A percentile compares a stretch with the other conserved stretches of the same genome.
These are phyloP conservation scores for Poicephalus gulielmi DNA, from an alignment of 2,113 vertebrate genomes.

Conservation along the genomic window DNA sequence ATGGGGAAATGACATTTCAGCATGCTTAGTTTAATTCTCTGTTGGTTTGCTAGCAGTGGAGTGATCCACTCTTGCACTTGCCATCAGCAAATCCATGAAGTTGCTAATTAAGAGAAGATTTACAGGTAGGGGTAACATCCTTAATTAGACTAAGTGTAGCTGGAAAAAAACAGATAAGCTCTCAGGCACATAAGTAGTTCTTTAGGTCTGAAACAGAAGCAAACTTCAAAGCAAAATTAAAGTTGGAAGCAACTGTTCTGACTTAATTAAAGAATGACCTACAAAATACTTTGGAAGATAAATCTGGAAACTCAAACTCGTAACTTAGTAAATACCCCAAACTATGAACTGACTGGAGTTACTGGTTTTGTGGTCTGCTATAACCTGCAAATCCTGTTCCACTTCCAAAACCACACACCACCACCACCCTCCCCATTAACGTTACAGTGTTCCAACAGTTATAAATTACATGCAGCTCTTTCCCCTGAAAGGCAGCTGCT, in stretches of 20 bases:
- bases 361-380: background rate
- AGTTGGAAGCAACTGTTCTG: slow-evolving; percentile 37
- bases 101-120: slow-evolving; percentile 63
- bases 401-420: background rate
- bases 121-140: slow-evolving; percentile 53
- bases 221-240: slow-evolving; percentile 62
- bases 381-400: background rate
- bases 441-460: background rate
- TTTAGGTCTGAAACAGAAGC: slow-evolving; percentile 35
- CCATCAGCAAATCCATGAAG: slow-evolving; percentile 53
- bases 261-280: slow-evolving; percentile 62
- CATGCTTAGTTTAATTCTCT: slow-evolving; percentile 13
- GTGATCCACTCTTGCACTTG: slow-evolving; percentile 39
- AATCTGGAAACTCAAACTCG: background rate
- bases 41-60: background rate
- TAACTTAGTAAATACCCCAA: background rate
- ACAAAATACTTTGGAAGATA: slow-evolving; percentile 20
- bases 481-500: background rate
- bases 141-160: slow-evolving; percentile 54
- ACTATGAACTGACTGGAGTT: background rate
- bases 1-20: slow-evolving; percentile 22
- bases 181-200: slow-evolving; percentile 27
- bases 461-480: background rate
- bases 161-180: slow-evolving; percentile 36
- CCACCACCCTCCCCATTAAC: background rate